Evolutionary conservation across 1,140 invertebrate species (phyloP).

Genomic region (Drosophila watanabei): DNA sequence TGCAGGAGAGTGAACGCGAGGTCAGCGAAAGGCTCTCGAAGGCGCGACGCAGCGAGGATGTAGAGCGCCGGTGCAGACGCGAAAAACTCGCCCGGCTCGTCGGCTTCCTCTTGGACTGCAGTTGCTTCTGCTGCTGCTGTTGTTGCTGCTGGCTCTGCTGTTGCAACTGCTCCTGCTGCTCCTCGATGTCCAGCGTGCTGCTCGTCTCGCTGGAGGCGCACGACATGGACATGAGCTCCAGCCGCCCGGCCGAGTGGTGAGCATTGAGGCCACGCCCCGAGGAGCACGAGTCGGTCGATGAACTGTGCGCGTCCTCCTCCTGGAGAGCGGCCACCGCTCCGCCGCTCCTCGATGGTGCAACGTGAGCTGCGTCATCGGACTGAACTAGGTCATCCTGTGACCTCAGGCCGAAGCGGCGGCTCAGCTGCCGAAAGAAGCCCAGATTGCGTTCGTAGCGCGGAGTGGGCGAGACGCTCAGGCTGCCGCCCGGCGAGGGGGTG

Average conservation of each 20-base stretch:
- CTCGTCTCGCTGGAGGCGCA: constrained; percentile 88
- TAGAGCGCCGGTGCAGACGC: constrained; percentile 88
- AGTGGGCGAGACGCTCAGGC: constrained; percentile 83
- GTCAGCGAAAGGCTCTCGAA: constrained; percentile 89
- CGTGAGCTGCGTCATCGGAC: constrained; percentile 66
- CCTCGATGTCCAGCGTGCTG: constrained; percentile 86
- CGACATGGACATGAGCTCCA: constrained; percentile 86
- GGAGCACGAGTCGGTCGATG: constrained; percentile 87
- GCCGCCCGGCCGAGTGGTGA: constrained; percentile 62
- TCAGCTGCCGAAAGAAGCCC: constrained; percentile 88
- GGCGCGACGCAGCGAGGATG: constrained; percentile 89
- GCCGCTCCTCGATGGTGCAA: constrained; percentile 18
- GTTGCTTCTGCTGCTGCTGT: constrained; percentile 14
- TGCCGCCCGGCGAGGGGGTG: constrained; percentile 58
- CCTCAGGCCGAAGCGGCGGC: constrained; percentile 87
- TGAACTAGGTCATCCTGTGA: constrained; percentile 86
- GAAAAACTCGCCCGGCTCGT: constrained; percentile 79
- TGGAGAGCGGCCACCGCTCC: constrained; percentile 40
- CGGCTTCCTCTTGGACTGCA: constrained; percentile 55
- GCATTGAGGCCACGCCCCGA: constrained; percentile 75
- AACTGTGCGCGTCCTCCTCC: constrained; percentile 87
- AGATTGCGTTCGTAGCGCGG: constrained; percentile 87
- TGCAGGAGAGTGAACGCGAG: constrained; percentile 88
- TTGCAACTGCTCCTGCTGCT: constrained; percentile 52
- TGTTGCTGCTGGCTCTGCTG: constrained; percentile 47